Conservation (phyloP, 2,113 vertebrate species). For the Protobothrops mucrosquamatus region DNA sequence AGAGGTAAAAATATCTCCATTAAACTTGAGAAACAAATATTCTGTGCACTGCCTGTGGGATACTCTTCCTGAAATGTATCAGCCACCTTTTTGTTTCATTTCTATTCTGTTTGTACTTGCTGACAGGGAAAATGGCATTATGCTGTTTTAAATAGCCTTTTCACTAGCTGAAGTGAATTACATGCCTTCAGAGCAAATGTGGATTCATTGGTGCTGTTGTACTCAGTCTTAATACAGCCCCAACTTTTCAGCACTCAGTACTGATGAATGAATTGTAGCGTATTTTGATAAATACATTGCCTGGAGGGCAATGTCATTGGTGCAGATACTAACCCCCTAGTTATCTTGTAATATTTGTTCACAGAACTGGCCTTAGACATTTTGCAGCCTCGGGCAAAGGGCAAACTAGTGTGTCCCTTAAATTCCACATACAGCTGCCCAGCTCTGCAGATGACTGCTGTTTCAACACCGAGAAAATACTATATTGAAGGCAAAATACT, state of each 20-base stretch:
- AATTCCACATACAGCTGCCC: not conserved
- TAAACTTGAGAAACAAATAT: not conserved
- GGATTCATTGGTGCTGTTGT: conserved; percentile 52
- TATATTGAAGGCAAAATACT: not conserved
- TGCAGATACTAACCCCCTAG: conserved; percentile 18
- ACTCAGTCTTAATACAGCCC: conserved; percentile 45
- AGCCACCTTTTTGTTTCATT: conserved; percentile 20
- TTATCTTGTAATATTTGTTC: conserved; percentile 47
- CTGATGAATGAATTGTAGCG: conserved; percentile 53
- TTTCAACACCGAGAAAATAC: not conserved
- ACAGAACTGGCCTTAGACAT: not conserved
- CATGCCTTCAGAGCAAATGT: conserved; percentile 54
- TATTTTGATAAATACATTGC: conserved; percentile 58
- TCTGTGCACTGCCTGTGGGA: not conserved
- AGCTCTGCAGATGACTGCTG: not conserved
- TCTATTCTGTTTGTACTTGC: conserved; percentile 5
- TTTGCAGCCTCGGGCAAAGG: not conserved
- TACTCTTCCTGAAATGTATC: not conserved
- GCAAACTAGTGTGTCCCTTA: not conserved
- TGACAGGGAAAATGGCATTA: conserved; percentile 45
- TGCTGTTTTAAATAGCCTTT: conserved; percentile 56
- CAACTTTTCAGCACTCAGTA: conserved; percentile 44
- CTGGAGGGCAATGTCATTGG: conserved; percentile 36
- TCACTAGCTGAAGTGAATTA: conserved; percentile 59
- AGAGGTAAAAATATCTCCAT: not conserved